Evolutionary conservation across 2,113 vertebrate species (phyloP).

Genomic region (Lampris incognitus): DNA sequence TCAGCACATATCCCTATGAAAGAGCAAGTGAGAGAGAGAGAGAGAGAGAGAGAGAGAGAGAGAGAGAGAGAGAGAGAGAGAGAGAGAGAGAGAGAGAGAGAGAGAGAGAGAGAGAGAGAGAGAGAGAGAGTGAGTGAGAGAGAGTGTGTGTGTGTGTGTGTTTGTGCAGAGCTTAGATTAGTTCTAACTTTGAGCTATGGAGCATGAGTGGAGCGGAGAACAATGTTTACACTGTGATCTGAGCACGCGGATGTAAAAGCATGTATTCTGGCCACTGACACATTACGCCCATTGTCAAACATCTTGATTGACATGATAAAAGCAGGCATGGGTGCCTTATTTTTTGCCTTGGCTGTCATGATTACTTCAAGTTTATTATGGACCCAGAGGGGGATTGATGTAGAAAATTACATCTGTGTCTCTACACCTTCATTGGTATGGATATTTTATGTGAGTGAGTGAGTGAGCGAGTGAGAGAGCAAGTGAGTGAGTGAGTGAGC

Average conservation of each 20-base stretch:
- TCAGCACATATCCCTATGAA: no score
- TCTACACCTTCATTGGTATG: neutral
- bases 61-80: neutral
- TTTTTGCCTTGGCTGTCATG: neutral
- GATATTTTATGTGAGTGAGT: neutral
- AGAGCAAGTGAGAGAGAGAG: neutral
- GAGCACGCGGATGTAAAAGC: slow-evolving; percentile 47
- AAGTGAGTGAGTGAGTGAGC: neutral
- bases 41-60: neutral
- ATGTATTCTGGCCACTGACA: slow-evolving; percentile 28
- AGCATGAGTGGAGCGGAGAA: slow-evolving; percentile 60
- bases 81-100: neutral
- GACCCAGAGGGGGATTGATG: neutral
- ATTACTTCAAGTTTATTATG: neutral
- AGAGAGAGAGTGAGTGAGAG: no score
- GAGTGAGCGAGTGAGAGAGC: neutral
- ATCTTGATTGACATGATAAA: slow-evolving; percentile 7
- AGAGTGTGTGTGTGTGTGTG: neutral
- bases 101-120: neutral
- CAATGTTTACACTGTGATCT: slow-evolving; percentile 52
- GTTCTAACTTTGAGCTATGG: slow-evolving; percentile 46
- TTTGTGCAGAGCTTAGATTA: slow-evolving; percentile 35
- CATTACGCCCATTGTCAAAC: slow-evolving; percentile 28
- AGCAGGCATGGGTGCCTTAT: neutral
- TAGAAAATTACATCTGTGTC: no score